A percentile compares a stretch with the other conserved stretches of the same genome.
Conservation (phyloP, 1,140 invertebrate species). For the Bombus picipes region DNA sequence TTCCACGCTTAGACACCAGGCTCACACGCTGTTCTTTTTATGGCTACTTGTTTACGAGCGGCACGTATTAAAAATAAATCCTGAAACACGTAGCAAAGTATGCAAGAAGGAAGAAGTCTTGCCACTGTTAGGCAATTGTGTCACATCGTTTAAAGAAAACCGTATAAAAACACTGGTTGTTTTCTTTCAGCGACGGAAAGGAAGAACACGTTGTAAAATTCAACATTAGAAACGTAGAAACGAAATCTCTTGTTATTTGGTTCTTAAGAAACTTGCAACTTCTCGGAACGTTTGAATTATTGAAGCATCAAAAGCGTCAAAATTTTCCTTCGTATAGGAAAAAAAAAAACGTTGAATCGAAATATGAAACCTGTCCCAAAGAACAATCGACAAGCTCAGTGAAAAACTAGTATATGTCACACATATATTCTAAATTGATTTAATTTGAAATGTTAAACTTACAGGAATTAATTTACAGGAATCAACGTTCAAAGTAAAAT, state of each 20-base stretch:
- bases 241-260: background rate
- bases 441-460: too few species aligned
- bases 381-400: too few species aligned
- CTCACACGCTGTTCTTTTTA: constrained; percentile 10
- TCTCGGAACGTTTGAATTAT: background rate
- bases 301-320: background rate
- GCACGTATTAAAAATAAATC: constrained; percentile 45
- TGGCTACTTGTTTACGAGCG: constrained; percentile 43
- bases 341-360: background rate
- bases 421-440: too few species aligned
- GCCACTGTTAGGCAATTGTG: background rate
- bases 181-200: background rate
- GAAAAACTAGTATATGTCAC: too few species aligned
- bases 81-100: background rate
- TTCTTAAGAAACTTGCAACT: background rate
- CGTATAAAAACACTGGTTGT: background rate
- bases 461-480: too few species aligned
- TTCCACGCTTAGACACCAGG: background rate
- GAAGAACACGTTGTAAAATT: background rate
- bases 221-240: background rate
- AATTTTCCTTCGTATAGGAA: too few species aligned
- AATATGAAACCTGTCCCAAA: background rate
- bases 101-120: background rate
- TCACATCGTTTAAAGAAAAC: constrained; percentile 19
- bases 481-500: too few species aligned